Percentiles rank a stretch among this genome's conserved stretches.
phyloP scores from a whole-genome alignment of 2,888 invertebrate species.

The Amphipyra tragopoginis region DNA sequence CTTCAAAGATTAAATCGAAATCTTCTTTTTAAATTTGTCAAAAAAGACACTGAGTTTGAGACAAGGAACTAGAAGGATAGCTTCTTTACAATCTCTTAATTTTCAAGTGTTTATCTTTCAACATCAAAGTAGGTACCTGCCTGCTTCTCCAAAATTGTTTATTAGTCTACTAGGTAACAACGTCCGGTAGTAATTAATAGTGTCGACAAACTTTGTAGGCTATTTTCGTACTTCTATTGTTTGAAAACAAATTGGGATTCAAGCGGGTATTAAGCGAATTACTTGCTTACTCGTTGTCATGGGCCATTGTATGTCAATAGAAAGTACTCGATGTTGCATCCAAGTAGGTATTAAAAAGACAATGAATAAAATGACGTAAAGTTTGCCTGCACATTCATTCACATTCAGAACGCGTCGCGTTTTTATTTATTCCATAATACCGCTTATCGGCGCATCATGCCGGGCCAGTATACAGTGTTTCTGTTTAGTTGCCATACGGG shows the following conservation, averaged over 20 bases:
- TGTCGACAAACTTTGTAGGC: constrained; percentile 23
- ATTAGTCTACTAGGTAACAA: no score
- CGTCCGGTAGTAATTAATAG: constrained; percentile 10
- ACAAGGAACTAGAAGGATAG: no score
- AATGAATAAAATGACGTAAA: constrained; percentile 67
- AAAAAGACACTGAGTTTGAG: no score
- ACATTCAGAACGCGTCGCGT: constrained; percentile 79
- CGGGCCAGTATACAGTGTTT: constrained; percentile 67
- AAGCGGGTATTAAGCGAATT: constrained; percentile 18
- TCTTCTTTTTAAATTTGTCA: no score
- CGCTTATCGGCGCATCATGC: constrained; percentile 87
- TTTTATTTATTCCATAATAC: constrained; percentile 87
- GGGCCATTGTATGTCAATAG: constrained; percentile 34
- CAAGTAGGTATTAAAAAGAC: constrained; percentile 49
- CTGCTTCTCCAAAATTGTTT: no score
- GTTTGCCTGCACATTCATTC: constrained; percentile 78
- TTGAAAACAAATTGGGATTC: constrained; percentile 40
- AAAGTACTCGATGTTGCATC: constrained; percentile 33
- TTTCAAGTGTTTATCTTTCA: no score
- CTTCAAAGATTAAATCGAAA: no score
- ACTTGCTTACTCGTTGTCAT: constrained; percentile 11
- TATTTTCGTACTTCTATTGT: constrained; percentile 40
- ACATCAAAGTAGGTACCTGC: no score
- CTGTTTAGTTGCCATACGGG: constrained; percentile 87
- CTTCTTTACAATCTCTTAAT: no score